Evolutionary conservation across 2,113 vertebrate species (phyloP).

Genomic region (Cyprinodon brontotheroides): DNA sequence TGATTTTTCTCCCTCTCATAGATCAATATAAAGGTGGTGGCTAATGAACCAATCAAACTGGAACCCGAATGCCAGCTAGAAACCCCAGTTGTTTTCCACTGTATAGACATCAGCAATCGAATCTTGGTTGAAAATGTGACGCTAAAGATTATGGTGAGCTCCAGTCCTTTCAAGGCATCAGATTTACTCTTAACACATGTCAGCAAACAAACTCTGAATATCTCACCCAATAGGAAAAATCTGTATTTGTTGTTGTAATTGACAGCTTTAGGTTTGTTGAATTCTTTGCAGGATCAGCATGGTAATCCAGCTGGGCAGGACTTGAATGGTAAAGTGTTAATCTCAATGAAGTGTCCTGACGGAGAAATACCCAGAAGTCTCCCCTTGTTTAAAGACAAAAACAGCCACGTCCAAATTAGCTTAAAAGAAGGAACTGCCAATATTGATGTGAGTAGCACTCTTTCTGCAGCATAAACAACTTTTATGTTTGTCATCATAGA

Average conservation of each 20-base stretch:
- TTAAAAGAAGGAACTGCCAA: constrained; percentile 80
- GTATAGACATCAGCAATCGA: constrained; percentile 73
- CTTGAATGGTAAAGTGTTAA: constrained; percentile 80
- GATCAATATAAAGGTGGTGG: constrained; percentile 84
- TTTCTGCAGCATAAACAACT: not conserved
- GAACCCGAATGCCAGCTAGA: constrained; percentile 79
- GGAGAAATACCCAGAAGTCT: constrained; percentile 64
- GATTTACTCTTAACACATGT: not conserved
- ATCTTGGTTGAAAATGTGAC: constrained; percentile 84
- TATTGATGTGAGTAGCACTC: constrained; percentile 80
- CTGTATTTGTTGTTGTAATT: not conserved
- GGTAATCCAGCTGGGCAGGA: constrained; percentile 84
- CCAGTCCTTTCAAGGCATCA: not conserved
- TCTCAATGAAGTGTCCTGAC: constrained; percentile 78
- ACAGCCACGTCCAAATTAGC: constrained; percentile 64
- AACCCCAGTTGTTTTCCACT: constrained; percentile 88
- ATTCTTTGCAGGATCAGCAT: constrained; percentile 82
- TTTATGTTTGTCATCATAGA: not conserved
- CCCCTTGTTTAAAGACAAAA: constrained; percentile 84
- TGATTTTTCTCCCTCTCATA: constrained; percentile 50
- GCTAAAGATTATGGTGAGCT: constrained; percentile 86
- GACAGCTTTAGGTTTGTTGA: not conserved
- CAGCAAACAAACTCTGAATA: not conserved
- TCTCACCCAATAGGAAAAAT: not conserved
- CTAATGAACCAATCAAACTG: constrained; percentile 86